Base-by-base conservation (phyloP, 2,888 invertebrate genomes). In the Ichneumon xanthorius region DNA sequence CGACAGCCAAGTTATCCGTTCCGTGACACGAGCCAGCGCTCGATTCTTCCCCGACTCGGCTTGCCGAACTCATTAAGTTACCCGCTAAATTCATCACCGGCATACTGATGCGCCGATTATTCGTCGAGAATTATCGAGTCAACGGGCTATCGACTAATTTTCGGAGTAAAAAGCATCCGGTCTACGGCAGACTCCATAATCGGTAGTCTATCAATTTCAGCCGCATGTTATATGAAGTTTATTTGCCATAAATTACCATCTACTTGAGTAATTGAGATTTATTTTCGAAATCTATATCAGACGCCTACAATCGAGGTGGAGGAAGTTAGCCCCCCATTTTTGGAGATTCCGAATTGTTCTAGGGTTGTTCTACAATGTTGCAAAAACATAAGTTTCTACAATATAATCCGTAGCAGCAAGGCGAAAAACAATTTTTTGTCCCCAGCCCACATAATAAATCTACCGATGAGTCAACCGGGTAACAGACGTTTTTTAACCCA, bases 111-210 rank as follows among this genome's bases (percentile, higher is more conserved):
- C 58, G 26, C 58, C 58, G n/a, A 65, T 76, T 76, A 50, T 30
- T 76, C 63, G 63, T 30, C 75, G 33, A 11, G 48, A 48, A 76
- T 76, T 65, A 76, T 76, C 65, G 75, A n/a, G 22, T 48, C n/a
- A 48, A 45, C 22, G 61, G 16, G 19, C 61, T 4, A 30, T 67
- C 67, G 33, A 40, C 55, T 14, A n/a, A 48, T 33, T 40, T 50
- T 63, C 14, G 2, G 53, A n/a, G 55, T 16, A 1, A 45, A 45
- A 45, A 45, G 45, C 45, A 45, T 14, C 16, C 16, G 45, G 45
- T 16, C 16, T 16, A 4, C 45, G 16, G 4, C 16, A 45, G 14
- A 14, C 45, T 3, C 16, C 4, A 26, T 0, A 45, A 16, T 16
- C 11, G 11, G 11, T 16, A 45, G 16, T 45, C 45, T 14, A 40